Evolutionary conservation across 2,797 vertebrate species (phyloP), one percentile per base, ranked within the genome.

Genomic region (Neomorphus geoffroyi): DNA sequence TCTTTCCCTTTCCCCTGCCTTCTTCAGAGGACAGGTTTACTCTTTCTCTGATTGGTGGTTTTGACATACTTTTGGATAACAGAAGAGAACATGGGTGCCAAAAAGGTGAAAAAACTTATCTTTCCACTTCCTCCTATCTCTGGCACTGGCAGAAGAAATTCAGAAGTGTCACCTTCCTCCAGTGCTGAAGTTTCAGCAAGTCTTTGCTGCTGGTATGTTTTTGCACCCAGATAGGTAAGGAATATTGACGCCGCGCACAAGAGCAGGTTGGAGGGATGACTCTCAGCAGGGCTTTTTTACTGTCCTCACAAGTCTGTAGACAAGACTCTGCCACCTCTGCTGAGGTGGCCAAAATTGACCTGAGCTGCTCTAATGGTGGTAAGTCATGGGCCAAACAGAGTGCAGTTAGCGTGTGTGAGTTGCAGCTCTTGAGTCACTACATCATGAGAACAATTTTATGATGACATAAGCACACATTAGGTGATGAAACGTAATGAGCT

Each of bases 161-260:
- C 33, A 53, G 6, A 9, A 21, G 21, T 23, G 28, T 35, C 2
- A 0, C 10, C 51, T 18, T 82, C 21, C n/a, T 67, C 17, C 48
- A 23, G 13, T 9, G 32, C 23, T 1, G 0, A 48, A 86, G 53
- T 24, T 74, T 37, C 27, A 66, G 71, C 24, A 30, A 0, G 0
- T 51, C 57, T 79, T 57, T 78, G 70, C 51, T 78, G 35, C 39
- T 60, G 39, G 13, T n/a, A 11, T 9, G 4, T 45, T 35, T 41
- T 26, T 53, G 39, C 19, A 15, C 64, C 72, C 77, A 53, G 22
- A n/a, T 0, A 2, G 6, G 6, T 65, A 32, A 75, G 24, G 56
- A 27, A 33, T 6, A 23, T 32, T 0, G 0, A 5, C 23, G 26
- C 39, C 28, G 16, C 14, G 21, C 30, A 15, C 30, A 56, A 64